Conservation (phyloP, 2,888 invertebrate genomes). For the Dyspetes luteomarginatus region DNA sequence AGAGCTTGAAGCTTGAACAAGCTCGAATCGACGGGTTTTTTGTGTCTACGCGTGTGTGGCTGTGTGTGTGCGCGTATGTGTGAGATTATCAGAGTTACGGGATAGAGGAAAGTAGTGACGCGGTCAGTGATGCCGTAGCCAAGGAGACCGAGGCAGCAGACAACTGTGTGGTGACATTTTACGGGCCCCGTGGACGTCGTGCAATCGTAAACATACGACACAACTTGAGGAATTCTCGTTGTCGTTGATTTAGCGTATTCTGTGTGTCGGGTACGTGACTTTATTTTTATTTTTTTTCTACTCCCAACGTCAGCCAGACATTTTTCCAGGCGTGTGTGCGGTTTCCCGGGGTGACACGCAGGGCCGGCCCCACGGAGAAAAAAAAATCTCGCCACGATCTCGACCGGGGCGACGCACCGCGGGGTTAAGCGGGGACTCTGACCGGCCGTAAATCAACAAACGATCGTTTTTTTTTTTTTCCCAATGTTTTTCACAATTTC, state of each 20-base stretch:
- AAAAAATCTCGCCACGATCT: too few relatives aligned
- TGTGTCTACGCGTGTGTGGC: background rate
- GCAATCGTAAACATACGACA: conserved; percentile 70
- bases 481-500: conserved; percentile 70
- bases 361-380: conserved; percentile 64
- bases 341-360: conserved; percentile 78
- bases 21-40: background rate
- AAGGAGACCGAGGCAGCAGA: conserved; percentile 82
- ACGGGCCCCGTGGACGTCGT: conserved; percentile 75
- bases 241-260: conserved; percentile 14
- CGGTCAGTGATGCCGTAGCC: conserved; percentile 83
- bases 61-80: too few relatives aligned
- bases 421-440: conserved; percentile 67
- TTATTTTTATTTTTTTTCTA: too few relatives aligned
- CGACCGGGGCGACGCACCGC: too few relatives aligned
- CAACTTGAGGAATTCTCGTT: conserved; percentile 12
- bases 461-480: conserved; percentile 70
- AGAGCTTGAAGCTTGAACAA: background rate
- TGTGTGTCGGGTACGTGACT: background rate
- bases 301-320: background rate
- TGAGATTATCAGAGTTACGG: conserved; percentile 19
- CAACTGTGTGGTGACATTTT: conserved; percentile 77
- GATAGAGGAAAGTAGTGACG: conserved; percentile 67
- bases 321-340: conserved; percentile 66
- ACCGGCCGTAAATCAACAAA: conserved; percentile 65